phyloP scores from a whole-genome alignment of 2,113 vertebrate species.

The Zapus hudsonius region DNA sequence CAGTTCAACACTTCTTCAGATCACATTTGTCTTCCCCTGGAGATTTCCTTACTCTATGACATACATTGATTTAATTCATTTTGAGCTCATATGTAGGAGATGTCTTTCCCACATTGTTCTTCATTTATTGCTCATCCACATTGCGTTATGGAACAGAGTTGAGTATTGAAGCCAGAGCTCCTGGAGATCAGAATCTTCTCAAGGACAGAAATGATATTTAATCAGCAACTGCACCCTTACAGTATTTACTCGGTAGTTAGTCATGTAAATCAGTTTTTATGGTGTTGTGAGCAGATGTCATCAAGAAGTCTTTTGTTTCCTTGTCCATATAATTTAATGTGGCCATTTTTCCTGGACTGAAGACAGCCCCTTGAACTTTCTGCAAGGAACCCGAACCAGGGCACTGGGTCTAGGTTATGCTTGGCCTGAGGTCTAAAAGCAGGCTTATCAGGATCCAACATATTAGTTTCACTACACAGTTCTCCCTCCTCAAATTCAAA shows the following conservation, averaged over 20 bases:
- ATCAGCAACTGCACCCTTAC: neutral
- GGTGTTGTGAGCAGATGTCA: neutral
- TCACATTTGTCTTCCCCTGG: neutral
- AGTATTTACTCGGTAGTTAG: neutral
- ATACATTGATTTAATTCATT: neutral
- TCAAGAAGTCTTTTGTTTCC: neutral
- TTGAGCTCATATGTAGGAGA: neutral
- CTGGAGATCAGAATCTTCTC: neutral
- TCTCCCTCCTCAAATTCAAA: neutral
- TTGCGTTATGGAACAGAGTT: slow-evolving; percentile 8
- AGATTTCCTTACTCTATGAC: neutral
- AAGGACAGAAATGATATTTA: neutral
- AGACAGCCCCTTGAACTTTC: neutral
- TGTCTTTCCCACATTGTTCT: neutral
- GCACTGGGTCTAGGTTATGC: neutral
- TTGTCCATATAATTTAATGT: neutral
- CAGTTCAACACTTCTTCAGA: neutral
- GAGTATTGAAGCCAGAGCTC: neutral
- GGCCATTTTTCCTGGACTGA: neutral
- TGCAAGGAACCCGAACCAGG: neutral
- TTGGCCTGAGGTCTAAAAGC: neutral
- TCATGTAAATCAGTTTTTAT: neutral
- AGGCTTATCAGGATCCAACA: neutral
- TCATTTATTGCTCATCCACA: slow-evolving; percentile 24
- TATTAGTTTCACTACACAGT: neutral